phyloP scores from a whole-genome alignment of 2,888 invertebrate genomes.

The Scrobipalpa atriplicella region DNA sequence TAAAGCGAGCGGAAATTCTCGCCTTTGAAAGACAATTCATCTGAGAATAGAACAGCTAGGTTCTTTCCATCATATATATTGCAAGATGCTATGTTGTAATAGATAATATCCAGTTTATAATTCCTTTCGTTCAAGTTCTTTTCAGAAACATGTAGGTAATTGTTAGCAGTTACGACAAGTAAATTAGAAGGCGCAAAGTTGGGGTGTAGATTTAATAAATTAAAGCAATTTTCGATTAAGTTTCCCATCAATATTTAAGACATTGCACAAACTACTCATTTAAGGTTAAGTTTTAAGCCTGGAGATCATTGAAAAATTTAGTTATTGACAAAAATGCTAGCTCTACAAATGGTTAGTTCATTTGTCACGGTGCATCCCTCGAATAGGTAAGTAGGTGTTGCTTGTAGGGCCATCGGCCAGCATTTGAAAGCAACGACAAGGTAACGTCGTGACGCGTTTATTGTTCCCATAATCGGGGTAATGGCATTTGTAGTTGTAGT shows the following conservation, averaged over 20 bases:
- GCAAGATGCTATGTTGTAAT: background rate
- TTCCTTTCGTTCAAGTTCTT: too few relatives aligned
- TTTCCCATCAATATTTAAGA: too few relatives aligned
- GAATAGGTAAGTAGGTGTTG: background rate
- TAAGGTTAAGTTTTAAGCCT: too few relatives aligned
- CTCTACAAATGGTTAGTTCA: background rate
- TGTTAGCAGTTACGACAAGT: too few relatives aligned
- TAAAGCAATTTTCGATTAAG: too few relatives aligned
- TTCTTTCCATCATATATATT: background rate
- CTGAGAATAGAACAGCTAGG: background rate
- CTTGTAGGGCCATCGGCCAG: background rate
- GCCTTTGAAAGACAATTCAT: background rate
- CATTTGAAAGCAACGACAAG: conserved; percentile 20
- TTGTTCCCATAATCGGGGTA: conserved; percentile 21
- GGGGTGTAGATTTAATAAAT: too few relatives aligned
- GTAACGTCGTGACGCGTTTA: conserved; percentile 27
- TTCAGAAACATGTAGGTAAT: too few relatives aligned
- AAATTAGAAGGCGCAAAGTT: too few relatives aligned
- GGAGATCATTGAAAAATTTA: too few relatives aligned
- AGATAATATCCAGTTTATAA: too few relatives aligned
- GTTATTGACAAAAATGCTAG: too few relatives aligned
- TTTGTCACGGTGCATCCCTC: background rate
- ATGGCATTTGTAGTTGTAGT: conserved; percentile 27
- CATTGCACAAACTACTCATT: too few relatives aligned
- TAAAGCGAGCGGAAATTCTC: background rate